Conservation (phyloP, 2,888 invertebrate genomes). For the Spisula solida region DNA sequence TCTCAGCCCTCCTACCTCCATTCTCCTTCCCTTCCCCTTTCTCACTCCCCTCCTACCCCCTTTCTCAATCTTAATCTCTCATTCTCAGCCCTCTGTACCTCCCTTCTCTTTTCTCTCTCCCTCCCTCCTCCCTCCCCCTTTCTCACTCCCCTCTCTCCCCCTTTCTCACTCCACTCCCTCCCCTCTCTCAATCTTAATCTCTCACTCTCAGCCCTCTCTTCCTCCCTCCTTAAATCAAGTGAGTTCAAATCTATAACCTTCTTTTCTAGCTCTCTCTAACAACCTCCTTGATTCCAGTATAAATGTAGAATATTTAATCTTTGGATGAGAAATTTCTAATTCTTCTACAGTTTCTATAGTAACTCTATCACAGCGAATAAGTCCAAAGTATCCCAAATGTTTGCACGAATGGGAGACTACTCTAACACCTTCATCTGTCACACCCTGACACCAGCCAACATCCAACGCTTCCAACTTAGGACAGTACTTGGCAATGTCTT, state of each 20-base stretch:
- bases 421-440: conserved; percentile 80
- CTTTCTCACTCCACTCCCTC: too few relatives aligned
- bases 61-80: too few relatives aligned
- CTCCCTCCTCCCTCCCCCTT: too few relatives aligned
- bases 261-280: conserved; percentile 72
- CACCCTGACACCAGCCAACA: conserved; percentile 82
- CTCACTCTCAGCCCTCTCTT: too few relatives aligned
- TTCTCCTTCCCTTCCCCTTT: too few relatives aligned
- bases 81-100: too few relatives aligned
- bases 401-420: conserved; percentile 76
- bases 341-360: conserved; percentile 77
- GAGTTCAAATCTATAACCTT: conserved; percentile 70
- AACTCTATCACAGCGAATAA: conserved; percentile 82
- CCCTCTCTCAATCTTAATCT: too few relatives aligned
- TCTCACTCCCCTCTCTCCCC: too few relatives aligned
- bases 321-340: conserved; percentile 76
- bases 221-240: not conserved
- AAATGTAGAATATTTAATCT: conserved; percentile 82
- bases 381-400: conserved; percentile 79
- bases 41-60: too few relatives aligned
- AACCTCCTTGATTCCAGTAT: conserved; percentile 80
- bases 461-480: conserved; percentile 79
- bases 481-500: conserved; percentile 72
- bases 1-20: too few relatives aligned
- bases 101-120: too few relatives aligned